Conservation (phyloP, 2,797 vertebrate species). For the Bovichtus diacanthus region DNA sequence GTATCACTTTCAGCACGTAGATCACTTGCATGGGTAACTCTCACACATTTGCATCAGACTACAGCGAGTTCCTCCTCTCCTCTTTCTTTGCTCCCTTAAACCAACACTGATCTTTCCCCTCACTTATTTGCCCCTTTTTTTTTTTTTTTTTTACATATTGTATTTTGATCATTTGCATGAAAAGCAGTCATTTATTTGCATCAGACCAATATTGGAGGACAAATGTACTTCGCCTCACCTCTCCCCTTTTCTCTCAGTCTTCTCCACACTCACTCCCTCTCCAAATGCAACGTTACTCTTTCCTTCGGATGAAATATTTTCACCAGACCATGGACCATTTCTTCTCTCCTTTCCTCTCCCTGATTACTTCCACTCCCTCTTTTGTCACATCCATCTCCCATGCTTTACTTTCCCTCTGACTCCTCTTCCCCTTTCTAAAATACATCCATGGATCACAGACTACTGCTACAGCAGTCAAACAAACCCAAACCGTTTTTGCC, state of each 20-base stretch:
- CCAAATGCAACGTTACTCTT: slow-evolving; percentile 74
- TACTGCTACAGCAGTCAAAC: neutral
- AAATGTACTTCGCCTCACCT: slow-evolving; percentile 17
- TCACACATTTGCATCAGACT: slow-evolving; percentile 32
- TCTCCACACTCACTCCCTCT: slow-evolving; percentile 38
- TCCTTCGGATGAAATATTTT: slow-evolving; percentile 71
- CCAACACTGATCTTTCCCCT: slow-evolving; percentile 5
- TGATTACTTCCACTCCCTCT: slow-evolving; percentile 46
- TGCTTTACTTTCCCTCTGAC: slow-evolving; percentile 27
- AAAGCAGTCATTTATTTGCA: slow-evolving; percentile 47
- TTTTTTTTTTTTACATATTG: slow-evolving; percentile 16
- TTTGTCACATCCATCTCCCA: slow-evolving; percentile 53
- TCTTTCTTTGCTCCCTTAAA: slow-evolving; percentile 37
- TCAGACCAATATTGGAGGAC: slow-evolving; percentile 14
- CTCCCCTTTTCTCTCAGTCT: slow-evolving; percentile 18
- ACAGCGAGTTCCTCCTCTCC: neutral
- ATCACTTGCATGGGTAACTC: slow-evolving; percentile 32
- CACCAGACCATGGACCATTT: slow-evolving; percentile 66
- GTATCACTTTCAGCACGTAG: slow-evolving; percentile 17
- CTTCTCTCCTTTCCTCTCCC: slow-evolving; percentile 43
- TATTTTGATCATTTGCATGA: slow-evolving; percentile 39
- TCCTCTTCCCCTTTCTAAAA: slow-evolving; percentile 7
- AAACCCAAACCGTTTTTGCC: neutral
- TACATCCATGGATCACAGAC: neutral
- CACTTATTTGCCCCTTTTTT: neutral